Conservation (phyloP, 2,113 vertebrate species). For the Ginglymostoma cirratum region DNA sequence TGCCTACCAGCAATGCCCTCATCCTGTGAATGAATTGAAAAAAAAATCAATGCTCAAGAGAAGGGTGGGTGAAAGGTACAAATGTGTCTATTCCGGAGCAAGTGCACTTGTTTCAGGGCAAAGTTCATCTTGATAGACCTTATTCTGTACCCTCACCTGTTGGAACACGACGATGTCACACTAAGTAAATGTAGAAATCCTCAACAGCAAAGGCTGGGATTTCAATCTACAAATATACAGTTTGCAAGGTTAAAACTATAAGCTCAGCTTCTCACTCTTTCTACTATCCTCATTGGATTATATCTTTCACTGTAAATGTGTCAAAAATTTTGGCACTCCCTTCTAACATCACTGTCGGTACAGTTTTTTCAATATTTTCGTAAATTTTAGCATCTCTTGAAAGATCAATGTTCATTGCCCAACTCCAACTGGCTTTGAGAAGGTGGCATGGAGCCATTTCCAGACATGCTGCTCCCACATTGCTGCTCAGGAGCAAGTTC, state of each 20-base stretch:
- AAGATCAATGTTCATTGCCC: no score
- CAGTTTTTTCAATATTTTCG: no score
- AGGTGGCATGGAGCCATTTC: no score
- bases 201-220: background rate
- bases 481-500: no score
- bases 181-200: background rate
- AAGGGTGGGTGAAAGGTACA: background rate
- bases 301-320: no score
- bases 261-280: background rate
- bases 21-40: no score
- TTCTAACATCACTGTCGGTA: no score
- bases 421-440: no score
- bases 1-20: no score
- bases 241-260: background rate
- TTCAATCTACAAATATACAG: background rate
- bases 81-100: background rate
- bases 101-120: background rate
- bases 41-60: background rate
- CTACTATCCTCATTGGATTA: background rate
- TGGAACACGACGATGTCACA: background rate
- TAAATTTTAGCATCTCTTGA: no score
- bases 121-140: background rate
- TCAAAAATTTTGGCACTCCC: no score
- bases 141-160: background rate
- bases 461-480: no score